phyloP scores from a whole-genome alignment of 1,140 invertebrate genomes.

The Drosophila suzukii region DNA sequence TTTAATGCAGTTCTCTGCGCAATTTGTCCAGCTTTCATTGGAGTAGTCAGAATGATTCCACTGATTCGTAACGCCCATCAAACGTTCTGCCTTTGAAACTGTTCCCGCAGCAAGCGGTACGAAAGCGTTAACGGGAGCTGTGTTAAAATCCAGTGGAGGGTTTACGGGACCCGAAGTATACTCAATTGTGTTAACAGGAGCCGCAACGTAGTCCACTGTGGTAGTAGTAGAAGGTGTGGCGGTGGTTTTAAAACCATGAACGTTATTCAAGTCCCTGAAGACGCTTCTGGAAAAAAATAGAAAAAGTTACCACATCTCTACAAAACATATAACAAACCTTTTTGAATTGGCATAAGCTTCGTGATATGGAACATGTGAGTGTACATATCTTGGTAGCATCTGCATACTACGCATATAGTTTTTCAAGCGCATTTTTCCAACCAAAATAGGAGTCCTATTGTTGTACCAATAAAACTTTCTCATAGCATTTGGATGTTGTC shows the following conservation, averaged over 20 bases:
- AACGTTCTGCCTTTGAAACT: constrained; percentile 14
- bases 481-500: constrained; percentile 45
- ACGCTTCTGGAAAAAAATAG: constrained; percentile 12
- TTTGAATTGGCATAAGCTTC: constrained; percentile 20
- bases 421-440: constrained; percentile 42
- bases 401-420: constrained; percentile 42
- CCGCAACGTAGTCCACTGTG: constrained; percentile 21
- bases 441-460: constrained; percentile 27
- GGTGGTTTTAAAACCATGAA: constrained; percentile 19
- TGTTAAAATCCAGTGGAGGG: constrained; percentile 19
- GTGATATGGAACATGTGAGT: constrained; percentile 11
- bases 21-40: constrained; percentile 23
- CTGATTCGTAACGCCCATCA: constrained; percentile 10
- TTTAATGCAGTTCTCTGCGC: constrained; percentile 27
- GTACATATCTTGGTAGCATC: constrained; percentile 42
- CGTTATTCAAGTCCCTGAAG: constrained; percentile 19
- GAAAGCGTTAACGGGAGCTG: constrained; percentile 18
- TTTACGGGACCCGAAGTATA: constrained; percentile 4
- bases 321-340: constrained; percentile 14
- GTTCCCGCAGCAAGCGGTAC: constrained; percentile 28
- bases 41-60: constrained; percentile 20
- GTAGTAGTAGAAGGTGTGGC: constrained; percentile 19
- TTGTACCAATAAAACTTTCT: constrained; percentile 56
- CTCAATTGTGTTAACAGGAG: constrained; percentile 9
- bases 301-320: background rate